These are phyloP conservation scores for Triplophysa bombifrons DNA, from an alignment of 2,797 vertebrate genomes.

Conservation along the genomic window DNA sequence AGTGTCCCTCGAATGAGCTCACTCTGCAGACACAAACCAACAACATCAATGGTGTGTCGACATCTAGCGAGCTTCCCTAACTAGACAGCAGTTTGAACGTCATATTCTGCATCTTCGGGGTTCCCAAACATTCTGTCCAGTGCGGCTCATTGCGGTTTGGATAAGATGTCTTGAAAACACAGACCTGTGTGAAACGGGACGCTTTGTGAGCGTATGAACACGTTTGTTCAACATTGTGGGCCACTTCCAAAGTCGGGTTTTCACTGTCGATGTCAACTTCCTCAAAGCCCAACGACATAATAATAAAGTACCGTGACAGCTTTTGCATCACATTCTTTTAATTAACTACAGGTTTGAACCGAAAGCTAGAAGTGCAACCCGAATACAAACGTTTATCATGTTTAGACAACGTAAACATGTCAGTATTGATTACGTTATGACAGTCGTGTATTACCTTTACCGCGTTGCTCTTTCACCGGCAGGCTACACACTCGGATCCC, in stretches of 20 bases:
- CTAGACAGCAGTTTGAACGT: not conserved
- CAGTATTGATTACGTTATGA: not conserved
- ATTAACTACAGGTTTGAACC: too few species aligned
- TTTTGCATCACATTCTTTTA: not conserved
- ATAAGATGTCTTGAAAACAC: not conserved
- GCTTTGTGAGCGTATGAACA: not conserved
- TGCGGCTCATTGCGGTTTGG: too few species aligned
- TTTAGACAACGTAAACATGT: not conserved
- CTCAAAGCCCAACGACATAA: slow-evolving; percentile 24
- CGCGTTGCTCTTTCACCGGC: not conserved
- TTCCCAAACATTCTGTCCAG: too few species aligned
- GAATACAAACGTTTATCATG: not conserved
- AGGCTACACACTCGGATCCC: not conserved
- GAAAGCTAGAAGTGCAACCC: not conserved
- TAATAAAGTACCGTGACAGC: slow-evolving; percentile 8
- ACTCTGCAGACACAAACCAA: slow-evolving; percentile 12
- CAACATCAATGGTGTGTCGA: not conserved
- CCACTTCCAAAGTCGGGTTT: slow-evolving; percentile 21
- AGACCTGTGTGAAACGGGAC: not conserved
- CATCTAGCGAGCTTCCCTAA: not conserved
- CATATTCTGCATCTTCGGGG: not conserved
- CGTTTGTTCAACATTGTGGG: not conserved
- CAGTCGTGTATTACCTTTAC: slow-evolving; percentile 19
- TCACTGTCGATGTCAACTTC: slow-evolving; percentile 29
- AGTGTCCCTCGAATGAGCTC: slow-evolving; percentile 48